Conservation (phyloP, 1,140 invertebrate species). For the Lordiphosa stackelbergi region DNA sequence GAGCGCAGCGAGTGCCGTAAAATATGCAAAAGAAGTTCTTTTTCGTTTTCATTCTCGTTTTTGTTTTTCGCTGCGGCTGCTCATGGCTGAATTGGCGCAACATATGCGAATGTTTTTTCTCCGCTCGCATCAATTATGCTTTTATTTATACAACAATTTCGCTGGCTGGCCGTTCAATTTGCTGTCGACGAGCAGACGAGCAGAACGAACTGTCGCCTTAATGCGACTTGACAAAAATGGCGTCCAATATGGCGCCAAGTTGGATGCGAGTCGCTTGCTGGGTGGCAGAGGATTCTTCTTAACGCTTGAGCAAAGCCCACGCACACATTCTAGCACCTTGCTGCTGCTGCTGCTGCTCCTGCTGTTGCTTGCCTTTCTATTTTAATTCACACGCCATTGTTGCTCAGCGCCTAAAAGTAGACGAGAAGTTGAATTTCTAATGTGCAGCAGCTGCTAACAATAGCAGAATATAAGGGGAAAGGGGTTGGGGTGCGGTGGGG, state of each 20-base stretch:
- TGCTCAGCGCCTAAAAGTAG: conserved; percentile 67
- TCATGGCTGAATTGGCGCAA: conserved; percentile 69
- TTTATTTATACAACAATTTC: conserved; percentile 76
- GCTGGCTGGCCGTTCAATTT: conserved; percentile 64
- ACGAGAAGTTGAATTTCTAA: conserved; percentile 72
- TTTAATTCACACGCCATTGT: conserved; percentile 74
- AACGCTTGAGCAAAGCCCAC: conserved; percentile 56
- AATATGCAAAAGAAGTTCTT: conserved; percentile 66
- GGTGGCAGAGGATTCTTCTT: conserved; percentile 32
- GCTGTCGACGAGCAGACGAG: conserved; percentile 46
- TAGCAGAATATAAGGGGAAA: conserved; percentile 24
- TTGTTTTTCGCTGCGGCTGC: conserved; percentile 42
- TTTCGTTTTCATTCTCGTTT: conserved; percentile 16
- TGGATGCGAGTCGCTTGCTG: neutral
- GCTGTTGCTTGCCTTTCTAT: conserved; percentile 57
- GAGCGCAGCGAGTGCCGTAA: conserved; percentile 39
- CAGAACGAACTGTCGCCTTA: conserved; percentile 57
- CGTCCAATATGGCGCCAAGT: conserved; percentile 61
- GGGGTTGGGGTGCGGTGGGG: neutral
- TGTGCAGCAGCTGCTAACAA: conserved; percentile 73
- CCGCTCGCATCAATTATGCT: conserved; percentile 70
- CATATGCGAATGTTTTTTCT: conserved; percentile 58
- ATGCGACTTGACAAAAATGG: conserved; percentile 75
- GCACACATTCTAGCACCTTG: conserved; percentile 53
- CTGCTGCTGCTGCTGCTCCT: conserved; percentile 17